Evolutionary conservation across 1,140 invertebrate genomes (phyloP).

Genomic region (Ridgeia piscesae): DNA sequence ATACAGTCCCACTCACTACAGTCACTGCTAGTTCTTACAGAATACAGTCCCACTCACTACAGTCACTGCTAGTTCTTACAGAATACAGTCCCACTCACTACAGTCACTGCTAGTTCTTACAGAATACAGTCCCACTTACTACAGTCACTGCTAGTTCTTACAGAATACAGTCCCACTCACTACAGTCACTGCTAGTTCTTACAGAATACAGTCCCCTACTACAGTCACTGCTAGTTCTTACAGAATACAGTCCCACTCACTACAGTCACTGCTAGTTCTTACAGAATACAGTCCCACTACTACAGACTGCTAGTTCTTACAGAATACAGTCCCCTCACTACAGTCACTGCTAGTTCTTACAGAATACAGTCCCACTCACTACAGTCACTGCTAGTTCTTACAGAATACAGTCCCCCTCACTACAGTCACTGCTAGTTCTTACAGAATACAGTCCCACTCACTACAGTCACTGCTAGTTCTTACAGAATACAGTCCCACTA

Average conservation of each 20-base stretch:
- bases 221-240: not conserved
- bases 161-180: too few relatives aligned
- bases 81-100: too few relatives aligned
- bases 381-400: not conserved
- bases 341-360: not conserved
- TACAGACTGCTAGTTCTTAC: not conserved
- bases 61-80: not conserved
- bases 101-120: not conserved
- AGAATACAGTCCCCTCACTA: too few relatives aligned
- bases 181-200: not conserved
- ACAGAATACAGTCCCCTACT: not conserved
- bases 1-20: too few relatives aligned
- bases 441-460: too few relatives aligned
- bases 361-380: too few relatives aligned
- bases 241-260: too few relatives aligned
- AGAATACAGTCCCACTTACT: too few relatives aligned
- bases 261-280: not conserved
- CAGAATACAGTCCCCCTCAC: too few relatives aligned
- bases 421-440: not conserved
- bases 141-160: not conserved
- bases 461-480: not conserved
- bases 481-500: too few relatives aligned
- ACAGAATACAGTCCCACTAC: too few relatives aligned
- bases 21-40: not conserved
- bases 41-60: too few relatives aligned